phyloP scores from a whole-genome alignment of 2,888 invertebrate species.

The Drosophila algonquin region DNA sequence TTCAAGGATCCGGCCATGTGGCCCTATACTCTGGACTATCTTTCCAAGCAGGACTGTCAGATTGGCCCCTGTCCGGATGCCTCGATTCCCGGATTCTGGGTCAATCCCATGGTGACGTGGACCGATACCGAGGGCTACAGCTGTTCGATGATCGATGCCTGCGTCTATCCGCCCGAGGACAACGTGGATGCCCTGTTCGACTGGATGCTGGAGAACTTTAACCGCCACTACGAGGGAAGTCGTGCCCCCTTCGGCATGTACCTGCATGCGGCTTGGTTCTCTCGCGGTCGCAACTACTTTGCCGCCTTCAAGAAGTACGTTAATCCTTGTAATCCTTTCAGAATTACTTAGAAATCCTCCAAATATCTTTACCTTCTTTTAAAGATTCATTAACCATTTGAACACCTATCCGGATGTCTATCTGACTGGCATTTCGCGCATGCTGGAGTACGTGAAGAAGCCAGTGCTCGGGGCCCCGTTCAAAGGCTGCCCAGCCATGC shows the following conservation, averaged over 20 bases:
- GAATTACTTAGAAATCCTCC: too few species aligned
- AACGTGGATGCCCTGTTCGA: constrained; percentile 85
- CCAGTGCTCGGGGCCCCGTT: constrained; percentile 81
- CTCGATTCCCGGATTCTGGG: constrained; percentile 86
- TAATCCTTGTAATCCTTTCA: background rate
- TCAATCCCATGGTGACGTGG: constrained; percentile 86
- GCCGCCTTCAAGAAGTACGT: constrained; percentile 84
- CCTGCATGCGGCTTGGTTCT: constrained; percentile 88
- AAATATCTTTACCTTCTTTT: constrained; percentile 60
- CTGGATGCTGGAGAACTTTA: constrained; percentile 87
- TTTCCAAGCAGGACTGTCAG: constrained; percentile 85
- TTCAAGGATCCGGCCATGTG: constrained; percentile 85
- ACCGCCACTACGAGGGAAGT: constrained; percentile 87
- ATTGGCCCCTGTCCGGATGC: constrained; percentile 85
- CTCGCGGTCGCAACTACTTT: constrained; percentile 84
- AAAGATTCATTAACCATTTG: constrained; percentile 86
- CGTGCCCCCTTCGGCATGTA: constrained; percentile 88
- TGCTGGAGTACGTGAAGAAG: constrained; percentile 77
- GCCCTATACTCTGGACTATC: constrained; percentile 87
- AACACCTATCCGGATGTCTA: constrained; percentile 86
- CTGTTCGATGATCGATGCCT: constrained; percentile 86
- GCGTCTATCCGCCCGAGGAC: constrained; percentile 84
- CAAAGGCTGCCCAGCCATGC: constrained; percentile 71
- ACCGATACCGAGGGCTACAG: constrained; percentile 83
- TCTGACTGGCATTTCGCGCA: constrained; percentile 84